Evolutionary conservation across 2,797 vertebrate species (phyloP), one percentile per base, ranked within the genome.

Genomic region (Odontamblyopus lacepedii): DNA sequence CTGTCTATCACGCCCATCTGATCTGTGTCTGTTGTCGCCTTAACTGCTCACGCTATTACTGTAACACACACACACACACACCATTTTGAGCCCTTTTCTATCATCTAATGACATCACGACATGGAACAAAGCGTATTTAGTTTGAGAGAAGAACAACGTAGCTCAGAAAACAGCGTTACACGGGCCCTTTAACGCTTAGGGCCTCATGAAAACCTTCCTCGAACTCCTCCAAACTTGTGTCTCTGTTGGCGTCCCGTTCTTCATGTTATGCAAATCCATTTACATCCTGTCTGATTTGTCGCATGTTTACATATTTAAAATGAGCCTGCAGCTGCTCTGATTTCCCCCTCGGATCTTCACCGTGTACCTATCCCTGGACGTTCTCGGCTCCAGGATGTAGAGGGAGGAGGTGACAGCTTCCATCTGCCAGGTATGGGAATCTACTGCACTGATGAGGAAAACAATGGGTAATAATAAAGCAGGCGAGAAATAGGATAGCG

Each of bases 401-500:
- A 66, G 84, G 72, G 48, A 59, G 23, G 63, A 27, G 44, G 44
- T 60, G 64, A 57, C 71, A 51, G 64, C 64, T 66, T 78, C 77
- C 72, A 78, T 74, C 61, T 53, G 74, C 27, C 15, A 67, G 60
- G n/a, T 63, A 63, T n/a, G 23, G 13, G 35, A 57, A 70, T 63
- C 67, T 67, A 79, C 67, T 75, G 65, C 72, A 73, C 66, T 73
- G 76, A 56, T 63, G 59, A 70, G 26, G 29, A 79, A 35, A 80
- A 89, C 83, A 87, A 79, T 81, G 71, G 61, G 6, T 32, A 48
- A 38, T 38, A 65, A 74, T 56, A 30, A 2, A 79, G 78, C 82
- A 82, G 82, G 83, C 88, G 69, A 88, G 74, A 79, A 75, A 79
- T 86, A 73, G 75, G 81, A 83, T 23, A 23, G 23, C 1, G 23